Conservation (phyloP, 2,797 vertebrate genomes). For the Aulostomus chinensis region DNA sequence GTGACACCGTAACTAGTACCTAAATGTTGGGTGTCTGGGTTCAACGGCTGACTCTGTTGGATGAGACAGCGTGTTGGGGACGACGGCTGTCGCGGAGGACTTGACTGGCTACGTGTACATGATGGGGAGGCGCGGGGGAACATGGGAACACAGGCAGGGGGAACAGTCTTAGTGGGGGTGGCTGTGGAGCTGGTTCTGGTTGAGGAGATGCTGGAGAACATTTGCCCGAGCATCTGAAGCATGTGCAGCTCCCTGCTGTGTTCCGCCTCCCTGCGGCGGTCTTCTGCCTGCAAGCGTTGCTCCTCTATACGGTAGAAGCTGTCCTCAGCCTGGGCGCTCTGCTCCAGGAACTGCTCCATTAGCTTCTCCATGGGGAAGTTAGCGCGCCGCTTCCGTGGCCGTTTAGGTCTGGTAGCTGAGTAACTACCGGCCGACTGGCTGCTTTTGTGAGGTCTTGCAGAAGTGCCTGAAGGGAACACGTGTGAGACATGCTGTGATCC, state of each 20-base stretch:
- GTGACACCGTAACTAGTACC: conserved; percentile 55
- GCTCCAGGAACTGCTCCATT: conserved; percentile 91
- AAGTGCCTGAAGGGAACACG: conserved; percentile 43
- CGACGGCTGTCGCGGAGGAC: conserved; percentile 65
- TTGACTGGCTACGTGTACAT: conserved; percentile 61
- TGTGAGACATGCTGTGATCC: conserved; percentile 1
- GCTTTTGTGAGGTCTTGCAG: conserved; percentile 67
- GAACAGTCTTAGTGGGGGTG: conserved; percentile 41
- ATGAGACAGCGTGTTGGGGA: conserved; percentile 56
- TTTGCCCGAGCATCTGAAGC: conserved; percentile 92
- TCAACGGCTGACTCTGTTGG: conserved; percentile 51
- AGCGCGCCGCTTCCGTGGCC: conserved; percentile 82
- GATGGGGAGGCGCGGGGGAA: conserved; percentile 65
- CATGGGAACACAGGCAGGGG: conserved; percentile 51
- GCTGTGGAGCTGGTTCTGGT: conserved; percentile 66
- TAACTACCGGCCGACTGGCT: conserved; percentile 66
- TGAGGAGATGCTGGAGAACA: conserved; percentile 84
- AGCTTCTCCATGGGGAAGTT: conserved; percentile 89
- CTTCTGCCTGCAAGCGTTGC: conserved; percentile 87
- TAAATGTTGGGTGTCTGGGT: conserved; percentile 57
- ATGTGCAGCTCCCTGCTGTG: conserved; percentile 88
- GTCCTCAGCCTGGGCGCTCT: conserved; percentile 88
- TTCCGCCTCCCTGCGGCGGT: conserved; percentile 86
- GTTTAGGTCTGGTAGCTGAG: conserved; percentile 78
- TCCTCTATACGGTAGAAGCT: conserved; percentile 90